Evolutionary conservation across 2,888 invertebrate species (phyloP).

Genomic region (Taphrorychus bicolor): DNA sequence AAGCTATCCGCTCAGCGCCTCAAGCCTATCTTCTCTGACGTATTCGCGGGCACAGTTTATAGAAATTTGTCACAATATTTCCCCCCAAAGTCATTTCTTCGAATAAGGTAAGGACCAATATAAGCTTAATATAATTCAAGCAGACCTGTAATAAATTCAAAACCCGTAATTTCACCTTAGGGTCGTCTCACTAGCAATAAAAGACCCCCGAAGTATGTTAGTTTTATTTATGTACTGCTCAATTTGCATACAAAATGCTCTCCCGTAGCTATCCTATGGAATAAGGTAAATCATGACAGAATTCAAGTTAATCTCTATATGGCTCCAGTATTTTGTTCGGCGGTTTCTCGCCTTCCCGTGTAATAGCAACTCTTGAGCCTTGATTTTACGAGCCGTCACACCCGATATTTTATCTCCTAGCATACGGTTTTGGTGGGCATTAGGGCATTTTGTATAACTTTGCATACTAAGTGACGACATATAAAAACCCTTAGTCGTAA

Average conservation of each 20-base stretch:
- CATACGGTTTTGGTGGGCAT: not conserved
- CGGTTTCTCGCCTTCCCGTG: not conserved
- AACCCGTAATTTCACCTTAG: not conserved
- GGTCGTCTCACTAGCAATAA: not conserved
- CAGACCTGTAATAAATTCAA: not conserved
- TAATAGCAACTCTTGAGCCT: not conserved
- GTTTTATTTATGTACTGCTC: conserved; percentile 11
- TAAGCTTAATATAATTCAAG: not conserved
- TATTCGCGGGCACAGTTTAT: conserved; percentile 64
- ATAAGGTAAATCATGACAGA: not conserved
- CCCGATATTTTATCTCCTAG: not conserved
- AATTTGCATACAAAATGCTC: conserved; percentile 10
- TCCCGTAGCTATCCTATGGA: not conserved
- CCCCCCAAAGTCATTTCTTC: conserved; percentile 67
- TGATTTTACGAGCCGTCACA: not conserved
- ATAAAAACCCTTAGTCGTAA: no score
- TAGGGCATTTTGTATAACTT: no score
- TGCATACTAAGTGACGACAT: not conserved
- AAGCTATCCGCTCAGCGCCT: conserved; percentile 17
- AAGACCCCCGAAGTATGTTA: not conserved
- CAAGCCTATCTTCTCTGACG: conserved; percentile 7
- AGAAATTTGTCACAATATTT: conserved; percentile 69
- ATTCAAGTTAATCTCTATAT: not conserved
- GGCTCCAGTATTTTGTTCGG: not conserved
- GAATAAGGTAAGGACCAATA: conserved; percentile 65